phyloP scores from a whole-genome alignment of 2,797 vertebrate species.

The Mormyrops attenuatus region DNA sequence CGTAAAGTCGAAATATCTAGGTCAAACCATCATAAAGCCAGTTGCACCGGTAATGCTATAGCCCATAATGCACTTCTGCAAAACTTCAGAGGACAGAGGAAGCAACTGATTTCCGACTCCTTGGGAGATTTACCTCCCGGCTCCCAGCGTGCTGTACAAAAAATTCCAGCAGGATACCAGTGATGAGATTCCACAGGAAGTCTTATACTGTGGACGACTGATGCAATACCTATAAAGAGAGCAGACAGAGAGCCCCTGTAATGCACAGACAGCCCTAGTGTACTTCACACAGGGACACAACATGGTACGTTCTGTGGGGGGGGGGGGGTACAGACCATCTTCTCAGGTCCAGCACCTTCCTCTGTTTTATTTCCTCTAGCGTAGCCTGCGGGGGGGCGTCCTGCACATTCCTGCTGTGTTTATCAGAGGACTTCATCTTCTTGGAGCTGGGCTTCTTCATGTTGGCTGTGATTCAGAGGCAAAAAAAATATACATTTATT shows the following conservation, averaged over 20 bases:
- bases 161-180: constrained; percentile 98
- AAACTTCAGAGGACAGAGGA: background rate
- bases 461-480: constrained; percentile 60
- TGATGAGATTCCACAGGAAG: constrained; percentile 96
- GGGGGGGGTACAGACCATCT: constrained; percentile 71
- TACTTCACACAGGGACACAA: background rate
- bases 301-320: background rate
- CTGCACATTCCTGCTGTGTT: constrained; percentile 74
- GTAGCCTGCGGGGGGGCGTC: constrained; percentile 70
- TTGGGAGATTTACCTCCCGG: constrained; percentile 75
- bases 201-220: constrained; percentile 97
- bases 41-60: background rate
- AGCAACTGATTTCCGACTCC: background rate
- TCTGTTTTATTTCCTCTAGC: constrained; percentile 85
- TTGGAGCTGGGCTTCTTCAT: constrained; percentile 78
- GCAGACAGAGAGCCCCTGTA: background rate
- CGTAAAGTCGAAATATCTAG: background rate
- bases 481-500: background rate
- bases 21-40: background rate
- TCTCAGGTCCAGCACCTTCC: constrained; percentile 90
- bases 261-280: background rate
- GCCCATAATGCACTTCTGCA: background rate
- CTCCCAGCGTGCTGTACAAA: constrained; percentile 88
- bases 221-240: constrained; percentile 83
- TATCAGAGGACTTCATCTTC: constrained; percentile 80